Percentiles rank a stretch among this genome's conserved stretches.
These are phyloP conservation scores for Philaethria dido DNA, from an alignment of 2,888 invertebrate species.

Conservation along the genomic window DNA sequence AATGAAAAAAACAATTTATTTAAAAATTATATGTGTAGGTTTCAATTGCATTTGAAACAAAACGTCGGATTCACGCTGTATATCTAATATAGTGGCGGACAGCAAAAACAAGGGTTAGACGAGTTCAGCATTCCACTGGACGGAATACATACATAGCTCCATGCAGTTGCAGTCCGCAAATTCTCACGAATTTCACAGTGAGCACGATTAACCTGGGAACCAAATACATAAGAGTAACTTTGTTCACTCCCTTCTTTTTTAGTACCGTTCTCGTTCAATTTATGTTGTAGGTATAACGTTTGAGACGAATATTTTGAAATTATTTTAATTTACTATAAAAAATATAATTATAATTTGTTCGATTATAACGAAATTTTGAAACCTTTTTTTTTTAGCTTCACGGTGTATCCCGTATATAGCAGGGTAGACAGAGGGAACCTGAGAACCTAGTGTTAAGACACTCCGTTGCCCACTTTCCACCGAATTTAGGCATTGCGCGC, in stretches of 20 bases:
- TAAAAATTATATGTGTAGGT: not conserved
- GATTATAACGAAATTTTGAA: too few relatives aligned
- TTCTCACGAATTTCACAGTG: slow-evolving; percentile 51
- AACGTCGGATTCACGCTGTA: slow-evolving; percentile 36
- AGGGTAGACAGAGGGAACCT: too few relatives aligned
- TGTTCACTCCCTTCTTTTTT: slow-evolving; percentile 2
- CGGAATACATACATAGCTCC: slow-evolving; percentile 42
- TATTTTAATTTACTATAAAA: not conserved
- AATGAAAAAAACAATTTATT: not conserved
- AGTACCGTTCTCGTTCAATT: not conserved
- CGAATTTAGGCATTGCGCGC: too few relatives aligned
- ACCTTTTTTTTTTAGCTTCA: too few relatives aligned
- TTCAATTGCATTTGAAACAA: slow-evolving; percentile 1
- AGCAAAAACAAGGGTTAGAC: slow-evolving; percentile 54
- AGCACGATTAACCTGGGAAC: slow-evolving; percentile 41
- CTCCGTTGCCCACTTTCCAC: too few relatives aligned
- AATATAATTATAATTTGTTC: too few relatives aligned
- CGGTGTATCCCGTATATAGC: too few relatives aligned
- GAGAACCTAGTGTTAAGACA: too few relatives aligned
- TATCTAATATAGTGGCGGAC: slow-evolving; percentile 53
- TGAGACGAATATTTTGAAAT: not conserved
- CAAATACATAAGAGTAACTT: slow-evolving; percentile 3
- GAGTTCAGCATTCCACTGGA: slow-evolving; percentile 53
- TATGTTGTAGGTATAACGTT: not conserved
- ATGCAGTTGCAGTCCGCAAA: slow-evolving; percentile 48